Evolutionary conservation across 2,113 vertebrate genomes (phyloP).

Genomic region (Crotalus horridus): DNA sequence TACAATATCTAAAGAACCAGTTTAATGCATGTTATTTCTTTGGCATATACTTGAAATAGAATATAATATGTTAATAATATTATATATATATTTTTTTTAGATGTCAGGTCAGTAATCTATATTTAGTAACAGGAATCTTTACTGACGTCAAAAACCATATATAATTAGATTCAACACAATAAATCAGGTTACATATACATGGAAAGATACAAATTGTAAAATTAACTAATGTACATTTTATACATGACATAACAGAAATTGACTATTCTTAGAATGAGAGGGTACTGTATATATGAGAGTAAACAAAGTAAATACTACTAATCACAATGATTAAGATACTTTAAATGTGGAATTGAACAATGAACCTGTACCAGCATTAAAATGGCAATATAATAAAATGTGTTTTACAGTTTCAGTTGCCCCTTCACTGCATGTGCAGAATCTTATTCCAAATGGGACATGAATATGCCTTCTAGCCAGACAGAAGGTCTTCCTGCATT

Average conservation of each 20-base stretch:
- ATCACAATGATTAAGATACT: not conserved
- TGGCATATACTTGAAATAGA: not conserved
- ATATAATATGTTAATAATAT: not conserved
- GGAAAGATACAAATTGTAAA: not conserved
- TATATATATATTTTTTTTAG: not conserved
- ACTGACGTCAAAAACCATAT: not conserved
- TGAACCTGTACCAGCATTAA: too few relatives aligned
- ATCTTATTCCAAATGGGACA: not conserved
- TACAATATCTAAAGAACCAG: not conserved
- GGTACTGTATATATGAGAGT: not conserved
- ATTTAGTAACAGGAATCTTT: not conserved
- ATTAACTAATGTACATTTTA: not conserved
- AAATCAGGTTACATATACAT: not conserved
- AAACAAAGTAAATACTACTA: not conserved
- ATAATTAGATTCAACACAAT: not conserved
- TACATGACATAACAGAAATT: not conserved
- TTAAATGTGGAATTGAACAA: not conserved
- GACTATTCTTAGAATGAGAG: not conserved
- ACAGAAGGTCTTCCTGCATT: not conserved
- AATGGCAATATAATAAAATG: too few relatives aligned
- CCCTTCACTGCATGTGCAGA: not conserved
- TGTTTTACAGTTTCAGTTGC: not conserved
- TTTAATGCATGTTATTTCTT: constrained; percentile 4
- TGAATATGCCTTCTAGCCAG: not conserved
- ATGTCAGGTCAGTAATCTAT: not conserved